A percentile compares a stretch with the other conserved stretches of the same genome.
Evolutionary conservation across 2,113 vertebrate genomes (phyloP).

Genomic region (Crotalus horridus): DNA sequence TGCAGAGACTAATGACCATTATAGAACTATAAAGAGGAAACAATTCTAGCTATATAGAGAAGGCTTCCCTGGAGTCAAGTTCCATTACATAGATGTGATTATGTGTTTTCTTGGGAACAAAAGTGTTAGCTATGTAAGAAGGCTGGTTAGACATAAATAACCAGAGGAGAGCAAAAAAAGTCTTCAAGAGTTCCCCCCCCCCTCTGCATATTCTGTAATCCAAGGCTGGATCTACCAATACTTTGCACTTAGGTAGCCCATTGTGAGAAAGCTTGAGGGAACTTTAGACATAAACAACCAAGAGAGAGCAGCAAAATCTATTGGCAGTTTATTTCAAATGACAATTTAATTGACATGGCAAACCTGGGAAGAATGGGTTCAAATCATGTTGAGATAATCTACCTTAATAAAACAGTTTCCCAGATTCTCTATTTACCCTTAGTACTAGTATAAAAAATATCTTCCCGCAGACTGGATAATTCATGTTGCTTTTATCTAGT

Average conservation of each 20-base stretch:
- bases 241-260: not conserved
- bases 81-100: not conserved
- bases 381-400: not conserved
- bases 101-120: not conserved
- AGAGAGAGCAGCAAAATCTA: not conserved
- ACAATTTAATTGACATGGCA: not conserved
- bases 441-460: not conserved
- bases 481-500: not conserved
- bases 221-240: not conserved
- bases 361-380: not conserved
- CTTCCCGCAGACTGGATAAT: not conserved
- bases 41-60: not conserved
- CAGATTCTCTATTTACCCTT: not conserved
- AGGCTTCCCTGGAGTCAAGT: not conserved
- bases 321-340: not conserved
- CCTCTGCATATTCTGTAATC: not conserved
- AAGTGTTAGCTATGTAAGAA: not conserved
- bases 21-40: not conserved
- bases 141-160: not conserved
- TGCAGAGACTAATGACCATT: not conserved
- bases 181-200: not conserved
- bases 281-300: not conserved
- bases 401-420: not conserved
- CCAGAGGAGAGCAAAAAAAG: not conserved
- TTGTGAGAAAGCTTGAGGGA: not conserved